phyloP scores from a whole-genome alignment of 2,888 invertebrate species.

The Lithophane semibrunnea region DNA sequence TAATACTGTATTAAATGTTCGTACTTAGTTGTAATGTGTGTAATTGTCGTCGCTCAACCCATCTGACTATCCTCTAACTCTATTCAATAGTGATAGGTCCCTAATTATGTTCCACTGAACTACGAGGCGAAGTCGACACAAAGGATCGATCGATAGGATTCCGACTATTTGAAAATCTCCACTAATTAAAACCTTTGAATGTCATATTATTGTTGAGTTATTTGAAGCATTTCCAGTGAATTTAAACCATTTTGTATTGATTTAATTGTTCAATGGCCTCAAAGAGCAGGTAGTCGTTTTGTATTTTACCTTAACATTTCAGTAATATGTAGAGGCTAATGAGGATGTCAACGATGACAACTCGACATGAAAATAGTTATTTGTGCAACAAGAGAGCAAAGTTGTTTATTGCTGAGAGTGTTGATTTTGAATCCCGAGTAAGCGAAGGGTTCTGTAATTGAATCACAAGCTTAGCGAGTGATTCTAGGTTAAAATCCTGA shows the following conservation, averaged over 20 bases:
- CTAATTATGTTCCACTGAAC: constrained; percentile 36
- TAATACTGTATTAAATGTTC: too few species aligned
- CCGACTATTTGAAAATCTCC: constrained; percentile 25
- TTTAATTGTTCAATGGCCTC: neutral
- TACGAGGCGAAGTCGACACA: constrained; percentile 12
- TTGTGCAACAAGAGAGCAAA: too few species aligned
- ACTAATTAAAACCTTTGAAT: neutral
- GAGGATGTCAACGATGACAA: constrained; percentile 36
- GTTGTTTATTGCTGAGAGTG: too few species aligned
- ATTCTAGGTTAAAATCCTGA: too few species aligned
- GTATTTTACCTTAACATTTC: constrained; percentile 39
- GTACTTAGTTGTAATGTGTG: constrained; percentile 8
- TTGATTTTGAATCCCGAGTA: too few species aligned
- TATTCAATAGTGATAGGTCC: constrained; percentile 13
- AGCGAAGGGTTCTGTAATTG: too few species aligned
- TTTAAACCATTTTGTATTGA: neutral
- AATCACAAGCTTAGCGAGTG: too few species aligned
- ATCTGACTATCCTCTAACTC: constrained; percentile 12
- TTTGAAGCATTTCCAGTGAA: constrained; percentile 3
- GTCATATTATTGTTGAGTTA: neutral
- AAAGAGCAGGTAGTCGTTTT: constrained; percentile 6
- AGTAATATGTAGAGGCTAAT: constrained; percentile 48
- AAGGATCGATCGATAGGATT: constrained; percentile 27
- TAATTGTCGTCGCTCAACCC: constrained; percentile 2
- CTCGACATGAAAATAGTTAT: too few species aligned